phyloP scores from a whole-genome alignment of 35 echinoderm and acorn worm genomes.

The Apostichopus parvimensis region DNA sequence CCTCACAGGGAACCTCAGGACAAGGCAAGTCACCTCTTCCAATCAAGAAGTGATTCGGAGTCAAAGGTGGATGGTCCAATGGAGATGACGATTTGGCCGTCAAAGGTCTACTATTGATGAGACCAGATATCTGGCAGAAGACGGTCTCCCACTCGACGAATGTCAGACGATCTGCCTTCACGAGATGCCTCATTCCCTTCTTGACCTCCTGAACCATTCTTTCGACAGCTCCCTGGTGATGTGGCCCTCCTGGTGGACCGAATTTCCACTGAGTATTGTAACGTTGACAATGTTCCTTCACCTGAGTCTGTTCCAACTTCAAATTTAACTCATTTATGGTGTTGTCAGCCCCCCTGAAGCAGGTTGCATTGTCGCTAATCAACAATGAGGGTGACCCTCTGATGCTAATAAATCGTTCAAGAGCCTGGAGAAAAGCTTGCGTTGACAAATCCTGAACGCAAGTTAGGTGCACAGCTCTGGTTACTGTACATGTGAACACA shows the following conservation, averaged over 20 bases:
- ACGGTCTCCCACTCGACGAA: constrained; percentile 90
- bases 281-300: not conserved
- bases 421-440: constrained; percentile 19
- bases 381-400: constrained; percentile 47
- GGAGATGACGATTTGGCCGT: constrained; percentile 84
- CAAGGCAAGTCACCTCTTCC: constrained; percentile 61
- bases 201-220: constrained; percentile 73
- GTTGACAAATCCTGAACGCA: constrained; percentile 26
- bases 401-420: constrained; percentile 35
- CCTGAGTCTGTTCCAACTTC: not conserved
- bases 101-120: constrained; percentile 72
- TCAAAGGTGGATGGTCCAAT: constrained; percentile 64
- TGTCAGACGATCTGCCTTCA: constrained; percentile 68
- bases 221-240: constrained; percentile 48
- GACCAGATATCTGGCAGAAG: constrained; percentile 75
- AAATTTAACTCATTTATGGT: constrained; percentile 59
- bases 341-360: constrained; percentile 48
- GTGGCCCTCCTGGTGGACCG: constrained; percentile 42
- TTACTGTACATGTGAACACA: constrained; percentile 51
- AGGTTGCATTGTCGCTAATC: constrained; percentile 53
- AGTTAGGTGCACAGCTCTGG: constrained; percentile 50
- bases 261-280: constrained; percentile 3
- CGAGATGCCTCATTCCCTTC: constrained; percentile 74
- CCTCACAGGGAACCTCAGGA: constrained; percentile 60
- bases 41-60: constrained; percentile 68